A percentile compares a stretch with the other conserved stretches of the same genome.
phyloP scores from a whole-genome alignment of 1,140 invertebrate genomes.

The Sycobia sp. region DNA sequence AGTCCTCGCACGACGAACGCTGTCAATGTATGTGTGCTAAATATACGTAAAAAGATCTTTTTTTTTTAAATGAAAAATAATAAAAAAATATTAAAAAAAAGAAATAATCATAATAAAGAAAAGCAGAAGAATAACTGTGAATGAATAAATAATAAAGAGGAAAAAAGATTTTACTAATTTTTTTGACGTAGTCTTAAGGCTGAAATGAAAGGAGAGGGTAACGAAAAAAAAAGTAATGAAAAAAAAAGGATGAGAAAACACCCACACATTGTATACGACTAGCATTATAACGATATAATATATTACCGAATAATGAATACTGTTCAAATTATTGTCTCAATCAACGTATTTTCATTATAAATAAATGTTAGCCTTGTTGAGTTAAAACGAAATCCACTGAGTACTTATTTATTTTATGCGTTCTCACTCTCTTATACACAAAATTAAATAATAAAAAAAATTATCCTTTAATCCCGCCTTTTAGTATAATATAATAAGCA shows the following conservation, averaged over 20 bases:
- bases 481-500: too few species aligned
- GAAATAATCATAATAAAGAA: slow-evolving; percentile 4
- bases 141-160: too few species aligned
- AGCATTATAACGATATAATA: slow-evolving; percentile 64
- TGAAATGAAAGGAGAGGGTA: neutral
- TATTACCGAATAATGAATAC: slow-evolving; percentile 61
- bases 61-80: too few species aligned
- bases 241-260: slow-evolving; percentile 43
- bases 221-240: neutral
- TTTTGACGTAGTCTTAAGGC: slow-evolving; percentile 38
- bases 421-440: slow-evolving; percentile 37
- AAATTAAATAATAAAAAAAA: slow-evolving; percentile 11
- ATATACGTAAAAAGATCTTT: slow-evolving; percentile 40
- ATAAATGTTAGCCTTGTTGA: slow-evolving; percentile 65
- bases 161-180: slow-evolving; percentile 15
- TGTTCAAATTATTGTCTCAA: slow-evolving; percentile 64
- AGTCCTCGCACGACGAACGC: slow-evolving; percentile 45
- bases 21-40: slow-evolving; percentile 61
- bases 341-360: slow-evolving; percentile 65
- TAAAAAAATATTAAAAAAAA: too few species aligned
- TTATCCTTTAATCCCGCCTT: slow-evolving; percentile 19
- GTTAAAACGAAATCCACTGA: slow-evolving; percentile 54
- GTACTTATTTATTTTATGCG: slow-evolving; percentile 33
- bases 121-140: too few species aligned
- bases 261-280: slow-evolving; percentile 63